Evolutionary conservation across 2,113 vertebrate genomes (phyloP).

Genomic region (Channa maculata): DNA sequence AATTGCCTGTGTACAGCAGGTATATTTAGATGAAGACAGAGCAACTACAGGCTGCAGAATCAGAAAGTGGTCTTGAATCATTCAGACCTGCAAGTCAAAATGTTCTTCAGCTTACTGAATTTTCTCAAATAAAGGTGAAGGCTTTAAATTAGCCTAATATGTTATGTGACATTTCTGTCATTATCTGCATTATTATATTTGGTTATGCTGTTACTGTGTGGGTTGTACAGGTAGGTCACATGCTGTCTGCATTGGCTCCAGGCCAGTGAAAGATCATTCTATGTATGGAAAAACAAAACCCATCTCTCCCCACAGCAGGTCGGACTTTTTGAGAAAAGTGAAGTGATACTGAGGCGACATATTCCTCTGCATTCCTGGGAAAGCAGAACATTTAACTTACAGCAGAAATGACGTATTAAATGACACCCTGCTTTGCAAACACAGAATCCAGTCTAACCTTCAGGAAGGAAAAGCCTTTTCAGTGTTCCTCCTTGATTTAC

Average conservation of each 20-base stretch:
- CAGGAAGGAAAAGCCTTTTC: constrained; percentile 26
- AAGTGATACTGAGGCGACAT: constrained; percentile 39
- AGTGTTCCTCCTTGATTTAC: not conserved
- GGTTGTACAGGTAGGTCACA: not conserved
- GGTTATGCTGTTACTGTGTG: not conserved
- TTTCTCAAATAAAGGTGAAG: too few species aligned
- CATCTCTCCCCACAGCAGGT: not conserved
- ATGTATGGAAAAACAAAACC: not conserved
- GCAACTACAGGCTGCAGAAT: not conserved
- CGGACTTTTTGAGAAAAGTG: constrained; percentile 49
- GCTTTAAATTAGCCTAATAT: not conserved
- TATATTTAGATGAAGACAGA: not conserved
- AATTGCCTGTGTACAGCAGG: not conserved
- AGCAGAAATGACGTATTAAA: constrained; percentile 27
- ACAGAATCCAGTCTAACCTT: constrained; percentile 41
- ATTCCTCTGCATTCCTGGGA: constrained; percentile 15
- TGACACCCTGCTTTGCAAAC: constrained; percentile 31
- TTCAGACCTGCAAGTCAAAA: too few species aligned
- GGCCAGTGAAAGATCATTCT: not conserved
- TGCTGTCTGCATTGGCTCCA: not conserved
- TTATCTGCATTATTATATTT: not conserved
- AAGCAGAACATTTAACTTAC: constrained; percentile 20
- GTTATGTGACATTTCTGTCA: not conserved
- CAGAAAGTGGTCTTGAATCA: not conserved
- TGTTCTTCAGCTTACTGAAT: too few species aligned